Conservation (phyloP, 2,113 vertebrate genomes). For the Lepus europaeus region DNA sequence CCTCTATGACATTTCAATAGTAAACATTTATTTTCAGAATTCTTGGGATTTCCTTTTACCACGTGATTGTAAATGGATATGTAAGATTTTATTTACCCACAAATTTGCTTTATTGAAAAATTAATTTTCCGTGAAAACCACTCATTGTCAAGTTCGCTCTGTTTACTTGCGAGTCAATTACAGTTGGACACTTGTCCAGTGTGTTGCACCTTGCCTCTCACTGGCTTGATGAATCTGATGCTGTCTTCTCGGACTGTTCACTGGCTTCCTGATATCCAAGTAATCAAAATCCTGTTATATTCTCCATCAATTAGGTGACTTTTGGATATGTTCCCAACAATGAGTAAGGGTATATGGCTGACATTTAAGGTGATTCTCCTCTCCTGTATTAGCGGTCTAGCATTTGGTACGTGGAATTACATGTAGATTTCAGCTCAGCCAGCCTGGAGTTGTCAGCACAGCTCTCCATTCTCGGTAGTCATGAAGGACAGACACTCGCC, state of each 20-base stretch:
- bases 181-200: neutral
- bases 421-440: neutral
- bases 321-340: slow-evolving; percentile 4
- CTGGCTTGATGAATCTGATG: neutral
- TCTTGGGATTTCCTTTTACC: neutral
- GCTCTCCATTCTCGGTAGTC: neutral
- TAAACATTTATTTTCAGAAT: slow-evolving; percentile 13
- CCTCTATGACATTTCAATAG: neutral
- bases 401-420: neutral
- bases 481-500: neutral
- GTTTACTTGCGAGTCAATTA: neutral
- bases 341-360: slow-evolving; percentile 38
- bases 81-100: neutral
- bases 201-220: neutral
- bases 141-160: neutral
- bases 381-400: neutral
- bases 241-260: neutral
- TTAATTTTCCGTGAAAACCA: neutral
- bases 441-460: neutral
- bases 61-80: neutral
- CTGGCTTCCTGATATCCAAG: slow-evolving; percentile 31
- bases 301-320: slow-evolving; percentile 1
- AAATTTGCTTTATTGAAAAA: neutral
- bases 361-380: neutral
- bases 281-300: neutral